A percentile compares a stretch with the other conserved stretches of the same genome.
These are phyloP conservation scores for Hypothenemus hampei DNA, from an alignment of 1,140 invertebrate species.

Conservation along the genomic window DNA sequence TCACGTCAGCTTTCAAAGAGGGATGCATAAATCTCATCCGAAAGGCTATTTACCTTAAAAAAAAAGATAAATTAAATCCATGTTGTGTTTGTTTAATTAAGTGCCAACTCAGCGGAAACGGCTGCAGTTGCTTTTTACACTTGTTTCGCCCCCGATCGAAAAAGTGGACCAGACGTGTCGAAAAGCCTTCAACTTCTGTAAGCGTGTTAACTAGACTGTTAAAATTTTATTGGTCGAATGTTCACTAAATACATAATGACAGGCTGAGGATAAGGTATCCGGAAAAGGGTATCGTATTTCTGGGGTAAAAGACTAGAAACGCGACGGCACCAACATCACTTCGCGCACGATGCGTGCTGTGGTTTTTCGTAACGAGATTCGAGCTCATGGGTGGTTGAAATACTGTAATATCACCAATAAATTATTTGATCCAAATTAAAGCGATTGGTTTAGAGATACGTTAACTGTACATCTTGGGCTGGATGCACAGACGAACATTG, in stretches of 20 bases:
- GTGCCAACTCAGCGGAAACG: conserved; percentile 31
- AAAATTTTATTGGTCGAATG: conserved; percentile 27
- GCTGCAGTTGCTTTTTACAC: conserved; percentile 38
- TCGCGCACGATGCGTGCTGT: conserved; percentile 5
- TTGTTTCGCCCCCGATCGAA: conserved; percentile 28
- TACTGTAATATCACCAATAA: no score
- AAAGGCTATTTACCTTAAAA: not conserved
- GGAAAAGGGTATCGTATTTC: conserved; percentile 36
- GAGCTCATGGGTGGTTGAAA: no score
- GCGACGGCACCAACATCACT: no score
- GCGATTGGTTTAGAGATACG: no score
- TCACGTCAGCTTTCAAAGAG: no score
- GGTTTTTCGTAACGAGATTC: no score
- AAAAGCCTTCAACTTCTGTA: not conserved
- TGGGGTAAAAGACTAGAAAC: conserved; percentile 23
- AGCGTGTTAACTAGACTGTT: conserved; percentile 9
- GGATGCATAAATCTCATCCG: not conserved
- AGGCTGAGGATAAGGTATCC: conserved; percentile 33
- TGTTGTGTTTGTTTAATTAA: conserved; percentile 33
- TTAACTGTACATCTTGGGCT: no score
- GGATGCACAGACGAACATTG: no score
- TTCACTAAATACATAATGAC: conserved; percentile 38
- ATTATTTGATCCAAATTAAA: no score
- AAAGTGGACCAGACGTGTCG: conserved; percentile 10
- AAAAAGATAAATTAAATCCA: conserved; percentile 5